Percentiles rank a stretch among this genome's conserved stretches.
These are phyloP conservation scores for Toxostoma redivivum DNA, from an alignment of 2,113 vertebrate species.

Conservation along the genomic window DNA sequence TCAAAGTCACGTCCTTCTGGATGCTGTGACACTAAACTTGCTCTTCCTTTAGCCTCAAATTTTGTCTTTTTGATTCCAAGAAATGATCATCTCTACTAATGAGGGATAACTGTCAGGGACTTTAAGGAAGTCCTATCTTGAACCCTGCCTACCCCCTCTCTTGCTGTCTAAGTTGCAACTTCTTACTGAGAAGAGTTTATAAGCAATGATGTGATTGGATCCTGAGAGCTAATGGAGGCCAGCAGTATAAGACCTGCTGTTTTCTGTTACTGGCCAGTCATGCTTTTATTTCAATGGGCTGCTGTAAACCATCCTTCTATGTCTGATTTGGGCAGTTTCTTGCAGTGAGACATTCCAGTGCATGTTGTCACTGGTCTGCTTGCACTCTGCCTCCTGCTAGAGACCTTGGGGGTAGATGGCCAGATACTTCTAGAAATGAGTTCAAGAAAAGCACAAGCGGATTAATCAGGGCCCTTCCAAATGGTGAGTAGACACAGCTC, in stretches of 20 bases:
- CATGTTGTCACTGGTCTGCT: not conserved
- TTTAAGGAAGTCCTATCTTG: not conserved
- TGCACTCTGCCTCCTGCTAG: not conserved
- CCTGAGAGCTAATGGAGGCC: not conserved
- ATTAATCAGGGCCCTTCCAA: not conserved
- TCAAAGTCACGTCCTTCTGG: conserved; percentile 17
- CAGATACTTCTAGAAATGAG: not conserved
- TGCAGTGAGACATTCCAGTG: not conserved
- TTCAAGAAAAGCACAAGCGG: not conserved
- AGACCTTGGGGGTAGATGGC: not conserved
- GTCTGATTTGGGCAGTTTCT: not conserved
- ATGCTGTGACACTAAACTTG: not conserved
- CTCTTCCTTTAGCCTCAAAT: conserved; percentile 10
- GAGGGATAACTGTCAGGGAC: not conserved
- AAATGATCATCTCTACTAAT: conserved; percentile 22
- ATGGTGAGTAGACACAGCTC: not conserved
- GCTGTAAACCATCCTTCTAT: not conserved
- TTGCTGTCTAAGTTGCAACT: not conserved
- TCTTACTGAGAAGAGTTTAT: not conserved
- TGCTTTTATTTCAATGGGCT: not conserved
- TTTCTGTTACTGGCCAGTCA: not conserved
- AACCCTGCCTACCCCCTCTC: not conserved
- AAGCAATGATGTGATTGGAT: not conserved
- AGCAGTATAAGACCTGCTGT: not conserved
- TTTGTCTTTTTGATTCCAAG: conserved; percentile 10